Evolutionary conservation across 2,888 invertebrate genomes (phyloP), one percentile per base, ranked within the genome.

Genomic region (Ferrisia virgata): DNA sequence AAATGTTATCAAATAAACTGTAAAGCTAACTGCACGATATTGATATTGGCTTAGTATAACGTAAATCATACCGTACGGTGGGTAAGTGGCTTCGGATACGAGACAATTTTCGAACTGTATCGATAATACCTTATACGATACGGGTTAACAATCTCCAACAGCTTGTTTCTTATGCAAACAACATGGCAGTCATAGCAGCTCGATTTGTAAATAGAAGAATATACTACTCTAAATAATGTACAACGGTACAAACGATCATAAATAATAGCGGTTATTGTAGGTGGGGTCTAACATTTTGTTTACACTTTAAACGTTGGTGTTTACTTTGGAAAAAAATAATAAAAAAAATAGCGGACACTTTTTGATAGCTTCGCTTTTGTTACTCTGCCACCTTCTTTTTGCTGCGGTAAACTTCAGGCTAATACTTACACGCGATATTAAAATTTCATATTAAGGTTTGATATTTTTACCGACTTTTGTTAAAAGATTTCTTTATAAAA

Each of bases 191-290:
- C 72, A 47, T 79, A 43, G 47, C 43, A 43, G 40, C 40, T 43
- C 47, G 43, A 43, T 40, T 79, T 79, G 40, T 43, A 79, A 79
- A 79, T 79, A 79, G 43, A 43, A 79, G 40, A 79, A 47, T 79
- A 40, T 43, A 79, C 40, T 28, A 47, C 47, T 28, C 43, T 40
- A 40, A 79, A 79, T 79, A 40, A 47, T 43, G 79, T 79, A 47
- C 79, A 79, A 79, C 40, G 47, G 47, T 79, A 79, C 79, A 79
- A 79, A 79, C 47, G 43, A 79, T 79, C 79, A 47, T 79, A 79
- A 79, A 79, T 79, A 79, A 79, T 79, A 79, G 47, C 40, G 79
- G 47, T 79, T 79, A 79, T 79, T 39, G 47, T 43, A 79, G 79
- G 47, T 47, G 47, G 79, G 79, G 79, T 79, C 28, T 47, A 79